Base-by-base conservation (phyloP, 2,888 invertebrate genomes). In the Stegophylla sp. region DNA sequence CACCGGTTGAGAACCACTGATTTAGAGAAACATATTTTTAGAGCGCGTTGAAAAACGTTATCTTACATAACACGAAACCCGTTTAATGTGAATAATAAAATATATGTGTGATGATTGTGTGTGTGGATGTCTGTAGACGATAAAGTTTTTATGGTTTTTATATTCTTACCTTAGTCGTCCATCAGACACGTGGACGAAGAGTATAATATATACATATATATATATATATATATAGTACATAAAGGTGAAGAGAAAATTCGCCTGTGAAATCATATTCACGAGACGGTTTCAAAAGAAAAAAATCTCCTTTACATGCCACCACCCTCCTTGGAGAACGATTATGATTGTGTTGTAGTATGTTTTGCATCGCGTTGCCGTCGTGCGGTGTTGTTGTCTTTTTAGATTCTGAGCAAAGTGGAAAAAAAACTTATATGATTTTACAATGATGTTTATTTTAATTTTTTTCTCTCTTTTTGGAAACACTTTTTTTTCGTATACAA, bases 221-320 rank as follows among this genome's bases (percentile, higher is more conserved):
- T 12, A 23, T 26, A 69, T 12, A 12, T 48, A 69, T 13, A 12
- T n/a, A 3, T 4, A 48, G 56, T 13, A 34, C 1, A n/a, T n/a
- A n/a, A n/a, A n/a, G n/a, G n/a, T n/a, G n/a, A n/a, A n/a, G 13
- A 45, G 43, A 56, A 71, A 56, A 59, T 43, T 72, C 43, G 15
- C 23, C 41, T 51, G 13, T 17, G 34, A 71, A 53, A 69, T 69
- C n/a, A 13, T 28, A 4, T 41, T 72, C 17, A 12, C 53, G 5
- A 56, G 17, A 23, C 71, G 53, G 23, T 72, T 56, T 72, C 20
- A 41, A 56, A 41, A 48, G 13, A 34, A 34, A 23, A 48, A 28
- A 69, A 20, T 69, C n/a, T 53, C 20, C 10, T 51, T 71, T 20
- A 3, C 13, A 5, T 53, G 34, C 28, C 64, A 28, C 20, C n/a